phyloP scores from a whole-genome alignment of 2,113 vertebrate genomes.

The Gasterosteus nipponicus region DNA sequence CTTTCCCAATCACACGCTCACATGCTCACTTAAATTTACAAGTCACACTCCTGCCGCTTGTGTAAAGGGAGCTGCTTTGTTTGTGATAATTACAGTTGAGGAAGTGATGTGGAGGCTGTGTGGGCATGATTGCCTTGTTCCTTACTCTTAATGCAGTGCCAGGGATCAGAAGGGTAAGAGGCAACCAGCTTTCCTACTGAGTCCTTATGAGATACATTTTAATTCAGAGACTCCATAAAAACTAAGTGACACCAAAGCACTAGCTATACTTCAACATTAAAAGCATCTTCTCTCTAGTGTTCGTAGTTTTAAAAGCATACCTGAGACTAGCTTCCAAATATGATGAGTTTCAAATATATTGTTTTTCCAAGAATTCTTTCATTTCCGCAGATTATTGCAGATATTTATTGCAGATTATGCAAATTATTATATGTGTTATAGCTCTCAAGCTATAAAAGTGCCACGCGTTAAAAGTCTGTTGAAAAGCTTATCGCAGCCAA shows the following conservation, averaged over 20 bases:
- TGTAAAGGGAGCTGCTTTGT: slow-evolving; percentile 45
- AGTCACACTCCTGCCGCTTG: slow-evolving; percentile 22
- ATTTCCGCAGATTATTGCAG: neutral
- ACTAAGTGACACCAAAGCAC: slow-evolving; percentile 14
- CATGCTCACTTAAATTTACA: slow-evolving; percentile 1
- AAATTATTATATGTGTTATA: neutral
- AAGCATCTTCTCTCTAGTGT: neutral
- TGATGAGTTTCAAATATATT: slow-evolving; percentile 9
- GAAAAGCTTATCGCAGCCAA: slow-evolving; percentile 5
- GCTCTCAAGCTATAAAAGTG: slow-evolving; percentile 3
- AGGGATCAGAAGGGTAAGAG: slow-evolving; percentile 25
- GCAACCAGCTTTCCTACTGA: neutral
- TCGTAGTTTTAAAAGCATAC: neutral
- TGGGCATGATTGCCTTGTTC: slow-evolving; percentile 53
- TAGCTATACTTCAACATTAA: slow-evolving; percentile 2
- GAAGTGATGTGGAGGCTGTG: slow-evolving; percentile 42
- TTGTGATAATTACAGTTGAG: slow-evolving; percentile 63
- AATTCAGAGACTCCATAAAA: slow-evolving; percentile 12
- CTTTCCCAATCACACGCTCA: neutral
- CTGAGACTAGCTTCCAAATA: slow-evolving; percentile 4
- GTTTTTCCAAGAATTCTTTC: neutral
- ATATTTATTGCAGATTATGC: slow-evolving; percentile 10
- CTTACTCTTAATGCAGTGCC: slow-evolving; percentile 45
- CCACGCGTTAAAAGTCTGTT: neutral
- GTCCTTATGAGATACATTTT: slow-evolving; percentile 22